Evolutionary conservation across 2,113 vertebrate genomes (phyloP), one percentile per base, ranked within the genome.

Genomic region (Typhlomys cinereus): DNA sequence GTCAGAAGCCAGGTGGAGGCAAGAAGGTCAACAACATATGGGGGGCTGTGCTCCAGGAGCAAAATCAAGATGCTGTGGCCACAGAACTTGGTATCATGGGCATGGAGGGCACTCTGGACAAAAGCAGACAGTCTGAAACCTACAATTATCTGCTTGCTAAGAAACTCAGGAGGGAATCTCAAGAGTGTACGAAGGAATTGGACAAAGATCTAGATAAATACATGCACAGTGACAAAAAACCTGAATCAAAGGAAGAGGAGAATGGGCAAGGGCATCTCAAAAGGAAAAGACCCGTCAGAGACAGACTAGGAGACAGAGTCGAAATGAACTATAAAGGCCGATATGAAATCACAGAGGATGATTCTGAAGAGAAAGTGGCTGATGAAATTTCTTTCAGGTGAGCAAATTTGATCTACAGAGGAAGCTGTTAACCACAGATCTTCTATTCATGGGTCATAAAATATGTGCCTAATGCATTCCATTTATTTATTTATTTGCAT

Each of bases 21-120:
- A 99, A 98, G 94, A 99, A 99, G 91, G 97, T 99, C 44, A 99
- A 99, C 98, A 99, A 99, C 86, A 98, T 99, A 18, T 99, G 99
- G 99, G 99, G 99, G 4, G 96, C 97, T 0, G 99, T 99, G 90
- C 98, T 99, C 0, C 99, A 99, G 94, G 99, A 99, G 92, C 99
- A 99, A 97, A 99, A 95, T 87, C 99, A 99, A 95, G 99, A 99
- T n/a, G 98, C 99, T 0, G 97, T 99, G 39, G 98, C 99, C 1
- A 98, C 98, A 4, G 99, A 99, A 91, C 98, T 99, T 15, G 98
- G 99, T 4, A 98, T 99, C 91, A 97, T 99, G 90, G 99, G 98
- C 81, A 99, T 99, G 99, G 99, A 99, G 27, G 99, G 99, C 3
- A 98, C 95, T 4, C 93, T 99, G 34, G 98, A 98, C 97, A 99